Evolutionary conservation across 30 jellyfish, hydroid and myxozoan genomes (phyloP), one percentile per base, ranked within the genome.

Genomic region (Hydra vulgaris): DNA sequence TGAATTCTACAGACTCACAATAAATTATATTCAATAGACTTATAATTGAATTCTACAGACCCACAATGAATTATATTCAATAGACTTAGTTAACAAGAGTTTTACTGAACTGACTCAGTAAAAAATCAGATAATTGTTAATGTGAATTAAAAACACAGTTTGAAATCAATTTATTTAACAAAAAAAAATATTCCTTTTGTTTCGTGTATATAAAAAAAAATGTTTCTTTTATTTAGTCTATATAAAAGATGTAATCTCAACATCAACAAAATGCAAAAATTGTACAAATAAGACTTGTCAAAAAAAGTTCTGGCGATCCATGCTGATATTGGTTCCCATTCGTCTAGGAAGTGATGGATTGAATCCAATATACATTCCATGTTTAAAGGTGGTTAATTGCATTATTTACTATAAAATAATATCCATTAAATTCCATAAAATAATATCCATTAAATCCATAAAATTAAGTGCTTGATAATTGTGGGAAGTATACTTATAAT

Each of bases 271-370:
- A 22, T 90, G 95, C 79, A 72, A 75, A 70, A 85, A 83, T 73
- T 90, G 97, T 79, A n/a, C 74, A 8, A 74, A 77, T 16, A 74
- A 80, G 55, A 88, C 80, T 21, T 84, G 95, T 73, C 86, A 84
- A 66, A 96, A 85, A 27, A 79, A 77, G 27, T 71, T 78, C 61
- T 92, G 98, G 98, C 84, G 95, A 84, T 82, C 96, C 18, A 93
- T 87, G 17, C 78, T 92, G 18, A 86, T 92, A 68, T 82, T 92
- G 15, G 98, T 92, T 15, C 98, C 98, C 0, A 94, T 92, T 8
- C 88, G 98, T 19, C 96, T 92, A 18, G 98, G 98, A 7, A 95
- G 98, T 18, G 98, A 92, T 78, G 88, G 88, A 27, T 73, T 92
- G 70, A 92, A 92, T 54, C 96, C 89, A 55, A 92, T 92, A 20